Base-by-base conservation (phyloP, 2,797 vertebrate species). In the Steatocranus sp. region DNA sequence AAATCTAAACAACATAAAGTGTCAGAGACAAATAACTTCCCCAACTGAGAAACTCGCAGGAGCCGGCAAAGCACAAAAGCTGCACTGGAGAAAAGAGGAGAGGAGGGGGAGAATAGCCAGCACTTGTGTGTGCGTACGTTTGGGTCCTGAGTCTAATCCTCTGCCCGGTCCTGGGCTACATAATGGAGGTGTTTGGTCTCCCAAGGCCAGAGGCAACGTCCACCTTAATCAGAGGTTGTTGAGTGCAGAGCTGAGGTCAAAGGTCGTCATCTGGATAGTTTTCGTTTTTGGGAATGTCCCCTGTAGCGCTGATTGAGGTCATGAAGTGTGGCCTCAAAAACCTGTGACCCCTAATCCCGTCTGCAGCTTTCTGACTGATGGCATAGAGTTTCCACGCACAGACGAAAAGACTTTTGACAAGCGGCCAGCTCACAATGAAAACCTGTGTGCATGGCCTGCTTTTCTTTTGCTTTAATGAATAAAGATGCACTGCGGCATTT, bases 251-350 rank as follows among this genome's bases (percentile, higher is more conserved):
- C 88, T 30, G 70, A 87, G 95, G 91, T 95, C 93, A 91, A 75
- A 94, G 94, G 92, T 94, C 91, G 82, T 96, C 94, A 95, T 97
- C 95, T 97, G 96, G 95, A 96, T 96, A 95, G 95, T 94, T 96
- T 95, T 95, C 95, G 93, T 84, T 91, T 94, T 94, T 85, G 86
- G 83, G 87, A 92, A 92, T 70, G 86, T 91, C 88, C 88, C 91
- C 89, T 94, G 90, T 81, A 89, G 92, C 46, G 11, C 66, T 93
- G 91, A 94, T 93, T 94, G 87, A 94, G 92, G 95, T 95, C 92
- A 95, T 6, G 76, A 78, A 85, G 83, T 56, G 83, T 82, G 86
- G 90, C 87, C 91, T 86, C 81, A 66, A 92, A 61, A 95, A 90
- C 85, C 89, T 90, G 87, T 89, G 92, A 95, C 93, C 93, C 90